phyloP scores from a whole-genome alignment of 1,140 invertebrate species.

The Parapsyche elsis region DNA sequence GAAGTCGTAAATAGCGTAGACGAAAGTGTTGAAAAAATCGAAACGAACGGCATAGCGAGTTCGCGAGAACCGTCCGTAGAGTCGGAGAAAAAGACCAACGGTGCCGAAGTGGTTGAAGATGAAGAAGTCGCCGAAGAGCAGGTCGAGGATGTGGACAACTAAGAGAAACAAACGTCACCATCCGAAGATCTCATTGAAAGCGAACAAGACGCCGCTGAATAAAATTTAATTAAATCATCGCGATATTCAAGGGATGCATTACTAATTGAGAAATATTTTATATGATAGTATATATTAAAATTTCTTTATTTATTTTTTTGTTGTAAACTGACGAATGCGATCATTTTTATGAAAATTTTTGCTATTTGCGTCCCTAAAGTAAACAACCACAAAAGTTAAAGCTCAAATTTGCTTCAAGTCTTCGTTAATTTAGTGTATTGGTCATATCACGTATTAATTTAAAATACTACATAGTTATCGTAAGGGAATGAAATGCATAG shows the following conservation, averaged over 20 bases:
- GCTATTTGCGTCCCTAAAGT: slow-evolving; percentile 28
- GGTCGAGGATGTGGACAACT: slow-evolving; percentile 7
- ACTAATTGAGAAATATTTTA: not conserved
- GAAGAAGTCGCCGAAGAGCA: slow-evolving; percentile 59
- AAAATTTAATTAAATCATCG: slow-evolving; percentile 45
- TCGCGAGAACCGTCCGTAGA: slow-evolving; percentile 53
- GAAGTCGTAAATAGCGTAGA: slow-evolving; percentile 36
- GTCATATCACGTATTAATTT: slow-evolving; percentile 4
- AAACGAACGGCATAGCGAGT: slow-evolving; percentile 49
- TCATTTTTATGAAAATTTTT: not conserved
- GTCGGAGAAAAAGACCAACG: slow-evolving; percentile 50
- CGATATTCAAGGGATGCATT: not conserved
- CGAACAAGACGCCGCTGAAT: slow-evolving; percentile 62
- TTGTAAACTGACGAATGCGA: not conserved
- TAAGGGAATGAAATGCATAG: not conserved
- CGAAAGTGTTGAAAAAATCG: slow-evolving; percentile 46
- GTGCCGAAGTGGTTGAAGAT: slow-evolving; percentile 17
- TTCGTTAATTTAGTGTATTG: not conserved
- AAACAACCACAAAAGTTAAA: slow-evolving; percentile 47
- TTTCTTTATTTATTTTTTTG: not conserved
- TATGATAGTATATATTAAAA: not conserved
- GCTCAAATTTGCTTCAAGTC: slow-evolving; percentile 53
- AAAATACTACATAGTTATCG: not conserved
- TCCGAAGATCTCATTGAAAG: slow-evolving; percentile 64
- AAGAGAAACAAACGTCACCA: slow-evolving; percentile 60